Conservation (phyloP, 2,888 invertebrate genomes). For the Danaus chrysippus region DNA sequence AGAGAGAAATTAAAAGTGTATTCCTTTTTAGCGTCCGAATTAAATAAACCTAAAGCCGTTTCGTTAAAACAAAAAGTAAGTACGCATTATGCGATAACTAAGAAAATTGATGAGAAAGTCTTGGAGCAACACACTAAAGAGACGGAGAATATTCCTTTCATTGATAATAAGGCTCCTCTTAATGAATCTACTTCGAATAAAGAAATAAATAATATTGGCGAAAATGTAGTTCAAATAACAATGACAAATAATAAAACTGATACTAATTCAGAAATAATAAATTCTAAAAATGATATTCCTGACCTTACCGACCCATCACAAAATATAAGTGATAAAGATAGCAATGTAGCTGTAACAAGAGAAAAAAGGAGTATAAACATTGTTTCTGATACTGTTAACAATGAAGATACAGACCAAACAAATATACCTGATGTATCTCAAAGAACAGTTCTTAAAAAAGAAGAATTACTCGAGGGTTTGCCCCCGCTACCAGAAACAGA, state of each 20-base stretch:
- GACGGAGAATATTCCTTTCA: neutral
- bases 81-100: constrained; percentile 55
- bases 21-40: constrained; percentile 57
- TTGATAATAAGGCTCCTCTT: too few relatives aligned
- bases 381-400: neutral
- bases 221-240: neutral
- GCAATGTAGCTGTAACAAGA: neutral
- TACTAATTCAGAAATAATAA: neutral
- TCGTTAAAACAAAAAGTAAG: constrained; percentile 62
- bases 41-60: constrained; percentile 57
- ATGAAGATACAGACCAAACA: neutral
- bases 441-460: neutral
- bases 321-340: neutral
- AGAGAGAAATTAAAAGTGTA: constrained; percentile 60
- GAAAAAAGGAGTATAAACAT: neutral
- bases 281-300: neutral
- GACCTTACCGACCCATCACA: neutral
- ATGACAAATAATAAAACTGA: neutral
- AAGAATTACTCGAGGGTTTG: neutral
- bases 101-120: constrained; percentile 55
- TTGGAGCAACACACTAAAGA: constrained; percentile 9
- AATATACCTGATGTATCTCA: neutral
- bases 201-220: neutral
- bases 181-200: neutral
- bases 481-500: neutral